Percentiles rank a stretch among this genome's conserved stretches.
These are phyloP conservation scores for Auanema sp. DNA, from an alignment of 2,888 invertebrate genomes.

Conservation along the genomic window DNA sequence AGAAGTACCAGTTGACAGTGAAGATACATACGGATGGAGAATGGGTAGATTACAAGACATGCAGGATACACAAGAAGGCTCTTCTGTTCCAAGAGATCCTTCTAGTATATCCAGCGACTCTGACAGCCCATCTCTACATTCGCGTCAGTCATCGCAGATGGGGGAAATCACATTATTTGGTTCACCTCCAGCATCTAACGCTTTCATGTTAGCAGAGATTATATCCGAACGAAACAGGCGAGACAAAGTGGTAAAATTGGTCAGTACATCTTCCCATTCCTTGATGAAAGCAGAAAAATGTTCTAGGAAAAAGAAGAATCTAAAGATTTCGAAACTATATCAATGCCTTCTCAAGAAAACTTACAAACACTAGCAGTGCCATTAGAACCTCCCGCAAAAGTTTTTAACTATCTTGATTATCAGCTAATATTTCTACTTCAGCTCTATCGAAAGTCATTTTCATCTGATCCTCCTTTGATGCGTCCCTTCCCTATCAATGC, in stretches of 20 bases:
- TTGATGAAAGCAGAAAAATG: too few species aligned
- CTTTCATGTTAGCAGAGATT: slow-evolving; percentile 19
- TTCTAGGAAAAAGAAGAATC: too few species aligned
- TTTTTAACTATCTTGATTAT: too few species aligned
- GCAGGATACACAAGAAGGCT: slow-evolving; percentile 14
- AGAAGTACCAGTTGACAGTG: slow-evolving; percentile 15
- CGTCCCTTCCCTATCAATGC: neutral
- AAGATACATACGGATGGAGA: slow-evolving; percentile 26
- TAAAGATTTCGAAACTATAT: too few species aligned
- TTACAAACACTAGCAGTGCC: too few species aligned
- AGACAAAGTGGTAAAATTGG: neutral
- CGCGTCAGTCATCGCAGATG: neutral
- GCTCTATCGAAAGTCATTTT: slow-evolving; percentile 22
- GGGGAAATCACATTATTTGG: slow-evolving; percentile 51
- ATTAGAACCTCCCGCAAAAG: too few species aligned
- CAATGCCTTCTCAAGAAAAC: too few species aligned
- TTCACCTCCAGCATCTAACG: slow-evolving; percentile 42
- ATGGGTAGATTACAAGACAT: slow-evolving; percentile 23
- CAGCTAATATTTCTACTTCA: too few species aligned
- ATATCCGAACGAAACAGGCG: slow-evolving; percentile 2
- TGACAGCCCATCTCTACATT: neutral
- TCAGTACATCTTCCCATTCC: too few species aligned
- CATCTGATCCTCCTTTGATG: slow-evolving; percentile 17
- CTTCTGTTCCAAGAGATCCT: neutral
- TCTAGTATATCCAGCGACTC: neutral